phyloP scores from a whole-genome alignment of 92 coral and sea anemone species.

The Porites evermanni region DNA sequence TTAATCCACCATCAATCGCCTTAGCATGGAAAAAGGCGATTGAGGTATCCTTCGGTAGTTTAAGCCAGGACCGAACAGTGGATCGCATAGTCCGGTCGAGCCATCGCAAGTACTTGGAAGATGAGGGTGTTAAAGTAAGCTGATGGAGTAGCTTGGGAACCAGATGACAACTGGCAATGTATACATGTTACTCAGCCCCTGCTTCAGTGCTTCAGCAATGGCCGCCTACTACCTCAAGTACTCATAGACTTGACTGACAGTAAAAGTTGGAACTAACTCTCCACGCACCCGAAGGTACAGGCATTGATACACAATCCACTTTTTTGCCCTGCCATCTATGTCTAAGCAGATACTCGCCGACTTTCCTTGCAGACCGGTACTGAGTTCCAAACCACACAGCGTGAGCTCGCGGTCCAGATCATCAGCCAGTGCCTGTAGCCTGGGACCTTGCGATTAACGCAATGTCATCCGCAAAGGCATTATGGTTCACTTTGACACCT shows the following conservation, averaged over 20 bases:
- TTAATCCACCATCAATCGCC: too few species aligned
- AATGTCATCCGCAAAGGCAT: slow-evolving; percentile 19
- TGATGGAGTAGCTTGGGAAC: slow-evolving; percentile 21
- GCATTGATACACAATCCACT: background rate
- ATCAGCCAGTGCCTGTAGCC: background rate
- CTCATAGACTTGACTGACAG: background rate
- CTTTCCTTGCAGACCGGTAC: background rate
- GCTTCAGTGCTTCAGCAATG: background rate
- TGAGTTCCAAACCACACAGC: background rate
- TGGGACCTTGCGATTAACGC: background rate
- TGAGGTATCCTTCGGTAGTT: too few species aligned
- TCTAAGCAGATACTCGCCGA: slow-evolving; percentile 4
- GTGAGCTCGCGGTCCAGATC: background rate
- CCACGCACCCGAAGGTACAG: background rate
- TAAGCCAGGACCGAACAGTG: too few species aligned
- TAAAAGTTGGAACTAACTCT: background rate
- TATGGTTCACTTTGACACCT: background rate
- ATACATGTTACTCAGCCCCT: background rate
- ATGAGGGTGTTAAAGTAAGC: slow-evolving; percentile 1
- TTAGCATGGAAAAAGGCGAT: too few species aligned
- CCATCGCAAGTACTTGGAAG: slow-evolving; percentile 27
- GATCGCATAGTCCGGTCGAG: background rate
- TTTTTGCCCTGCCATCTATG: slow-evolving; percentile 3
- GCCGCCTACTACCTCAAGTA: background rate
- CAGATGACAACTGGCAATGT: background rate